A percentile compares a stretch with the other conserved stretches of the same genome.
phyloP scores from a whole-genome alignment of 2,888 invertebrate genomes.

The Allolobophora icterica region DNA sequence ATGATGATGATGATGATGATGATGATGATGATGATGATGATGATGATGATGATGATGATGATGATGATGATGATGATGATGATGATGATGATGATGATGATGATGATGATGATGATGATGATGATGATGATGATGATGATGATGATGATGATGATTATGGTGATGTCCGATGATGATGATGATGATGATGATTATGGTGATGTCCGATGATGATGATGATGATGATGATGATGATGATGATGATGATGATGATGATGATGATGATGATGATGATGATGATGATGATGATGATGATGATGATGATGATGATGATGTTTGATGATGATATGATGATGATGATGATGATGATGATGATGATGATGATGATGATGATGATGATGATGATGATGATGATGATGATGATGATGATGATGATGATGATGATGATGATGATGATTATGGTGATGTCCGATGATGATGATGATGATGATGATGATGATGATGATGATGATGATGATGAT shows the following conservation, averaged over 20 bases:
- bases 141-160: slow-evolving; percentile 22
- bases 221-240: too few species aligned
- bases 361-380: slow-evolving; percentile 27
- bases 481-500: neutral
- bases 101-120: neutral
- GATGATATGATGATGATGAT: slow-evolving; percentile 23
- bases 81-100: slow-evolving; percentile 13
- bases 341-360: slow-evolving; percentile 25
- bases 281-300: slow-evolving; percentile 31
- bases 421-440: neutral
- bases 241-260: too few species aligned
- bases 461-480: slow-evolving; percentile 28
- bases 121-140: slow-evolving; percentile 5
- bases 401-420: neutral
- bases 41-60: slow-evolving; percentile 33
- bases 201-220: too few species aligned
- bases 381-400: slow-evolving; percentile 28
- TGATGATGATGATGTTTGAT: slow-evolving; percentile 24
- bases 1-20: neutral
- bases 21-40: neutral
- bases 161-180: slow-evolving; percentile 7
- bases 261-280: slow-evolving; percentile 24
- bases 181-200: too few species aligned
- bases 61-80: slow-evolving; percentile 27
- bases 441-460: neutral